Evolutionary conservation across 2,888 invertebrate genomes (phyloP).

Genomic region (Luperina nickerlii): DNA sequence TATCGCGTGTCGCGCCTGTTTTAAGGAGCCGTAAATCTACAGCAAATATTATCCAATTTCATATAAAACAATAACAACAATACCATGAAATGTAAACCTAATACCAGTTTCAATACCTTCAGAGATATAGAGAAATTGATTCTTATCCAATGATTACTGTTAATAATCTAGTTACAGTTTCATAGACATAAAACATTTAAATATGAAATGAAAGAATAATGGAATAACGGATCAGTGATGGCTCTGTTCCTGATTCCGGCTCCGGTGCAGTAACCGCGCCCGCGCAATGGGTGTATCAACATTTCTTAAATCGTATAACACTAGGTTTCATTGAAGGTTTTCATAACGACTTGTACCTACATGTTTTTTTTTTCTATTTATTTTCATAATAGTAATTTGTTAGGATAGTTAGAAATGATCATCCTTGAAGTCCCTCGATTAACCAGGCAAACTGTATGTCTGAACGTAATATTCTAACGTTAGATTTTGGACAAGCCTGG

Average conservation of each 20-base stretch:
- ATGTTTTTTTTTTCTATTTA: neutral
- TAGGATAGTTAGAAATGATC: neutral
- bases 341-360: neutral
- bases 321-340: neutral
- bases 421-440: neutral
- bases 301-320: neutral
- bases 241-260: neutral
- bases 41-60: neutral
- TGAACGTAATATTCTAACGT: conserved; percentile 7
- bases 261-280: neutral
- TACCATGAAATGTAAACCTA: neutral
- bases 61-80: too few relatives aligned
- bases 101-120: neutral
- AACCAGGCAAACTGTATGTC: neutral
- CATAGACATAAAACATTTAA: neutral
- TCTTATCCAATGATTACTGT: conserved; percentile 26
- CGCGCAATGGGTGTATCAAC: neutral
- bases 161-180: conserved; percentile 3
- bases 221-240: neutral
- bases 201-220: neutral
- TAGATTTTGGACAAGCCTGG: conserved; percentile 23
- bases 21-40: too few relatives aligned
- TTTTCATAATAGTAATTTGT: neutral
- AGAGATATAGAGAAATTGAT: neutral
- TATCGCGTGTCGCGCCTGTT: too few relatives aligned